phyloP scores from a whole-genome alignment of 2,113 vertebrate genomes.

The Nerophis ophidion region DNA sequence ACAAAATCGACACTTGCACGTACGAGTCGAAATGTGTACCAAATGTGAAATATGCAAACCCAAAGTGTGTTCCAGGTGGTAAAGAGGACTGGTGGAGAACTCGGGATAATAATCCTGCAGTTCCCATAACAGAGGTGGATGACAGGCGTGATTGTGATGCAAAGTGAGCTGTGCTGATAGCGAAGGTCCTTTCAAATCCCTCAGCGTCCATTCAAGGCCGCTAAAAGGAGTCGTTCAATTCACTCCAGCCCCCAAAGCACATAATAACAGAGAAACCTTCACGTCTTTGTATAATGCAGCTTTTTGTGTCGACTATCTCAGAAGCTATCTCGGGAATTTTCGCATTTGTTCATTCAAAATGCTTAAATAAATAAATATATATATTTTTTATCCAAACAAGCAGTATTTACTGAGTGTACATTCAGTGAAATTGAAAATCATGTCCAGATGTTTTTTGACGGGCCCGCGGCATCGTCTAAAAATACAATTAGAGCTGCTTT shows the following conservation, averaged over 20 bases:
- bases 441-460: too few relatives aligned
- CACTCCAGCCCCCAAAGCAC: conserved; percentile 23
- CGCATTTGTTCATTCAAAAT: too few relatives aligned
- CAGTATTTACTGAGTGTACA: too few relatives aligned
- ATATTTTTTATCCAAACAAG: too few relatives aligned
- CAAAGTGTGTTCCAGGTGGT: too few relatives aligned
- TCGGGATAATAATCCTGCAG: conserved; percentile 13
- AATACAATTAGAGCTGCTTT: too few relatives aligned
- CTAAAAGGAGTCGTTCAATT: conserved; percentile 42
- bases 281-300: background rate
- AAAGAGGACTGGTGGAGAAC: too few relatives aligned
- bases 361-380: too few relatives aligned
- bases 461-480: too few relatives aligned
- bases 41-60: background rate
- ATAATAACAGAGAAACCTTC: too few relatives aligned
- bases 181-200: conserved; percentile 21
- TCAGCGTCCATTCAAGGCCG: conserved; percentile 39
- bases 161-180: conserved; percentile 42
- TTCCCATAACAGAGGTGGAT: conserved; percentile 39
- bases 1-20: background rate
- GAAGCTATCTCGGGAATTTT: background rate
- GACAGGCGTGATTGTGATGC: conserved; percentile 50
- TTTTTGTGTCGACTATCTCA: conserved; percentile 6
- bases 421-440: background rate
- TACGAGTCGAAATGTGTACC: background rate